Conservation (phyloP, 2,113 vertebrate genomes). For the Sorex fumeus region DNA sequence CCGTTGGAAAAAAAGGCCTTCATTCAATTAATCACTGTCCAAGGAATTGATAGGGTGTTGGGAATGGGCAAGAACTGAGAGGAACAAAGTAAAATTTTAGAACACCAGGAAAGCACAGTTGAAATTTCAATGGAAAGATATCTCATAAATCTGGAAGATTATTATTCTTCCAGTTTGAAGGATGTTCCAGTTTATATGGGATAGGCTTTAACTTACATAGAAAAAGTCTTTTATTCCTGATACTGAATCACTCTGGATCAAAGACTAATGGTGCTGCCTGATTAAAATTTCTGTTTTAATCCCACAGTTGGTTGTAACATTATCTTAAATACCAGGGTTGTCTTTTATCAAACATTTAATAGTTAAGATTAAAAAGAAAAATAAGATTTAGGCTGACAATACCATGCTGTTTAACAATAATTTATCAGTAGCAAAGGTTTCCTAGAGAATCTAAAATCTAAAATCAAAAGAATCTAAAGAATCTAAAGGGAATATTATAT, state of each 20-base stretch:
- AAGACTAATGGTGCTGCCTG: conserved; percentile 26
- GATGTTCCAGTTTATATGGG: not conserved
- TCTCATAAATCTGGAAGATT: not conserved
- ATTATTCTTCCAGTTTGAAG: conserved; percentile 19
- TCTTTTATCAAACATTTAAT: conserved; percentile 16
- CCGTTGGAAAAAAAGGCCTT: not conserved
- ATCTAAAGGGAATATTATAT: conserved; percentile 18
- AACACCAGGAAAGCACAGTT: conserved; percentile 1
- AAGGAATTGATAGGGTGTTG: conserved; percentile 2
- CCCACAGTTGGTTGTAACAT: conserved; percentile 14
- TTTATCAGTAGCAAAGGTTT: conserved; percentile 39
- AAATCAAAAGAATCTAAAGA: too few species aligned
- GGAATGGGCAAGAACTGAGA: not conserved
- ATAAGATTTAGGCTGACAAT: conserved; percentile 21
- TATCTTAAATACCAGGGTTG: conserved; percentile 10
- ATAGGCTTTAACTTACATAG: not conserved
- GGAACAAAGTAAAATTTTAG: not conserved
- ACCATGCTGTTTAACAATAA: not conserved
- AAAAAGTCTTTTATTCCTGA: conserved; percentile 39
- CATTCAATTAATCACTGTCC: conserved; percentile 21
- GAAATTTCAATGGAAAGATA: conserved; percentile 39
- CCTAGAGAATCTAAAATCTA: conserved; percentile 39
- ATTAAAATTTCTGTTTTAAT: conserved; percentile 52
- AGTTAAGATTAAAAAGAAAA: conserved; percentile 47
- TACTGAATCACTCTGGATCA: conserved; percentile 16